Evolutionary conservation across 2,797 vertebrate genomes (phyloP), one percentile per base, ranked within the genome.

Genomic region (Synanceia verrucosa): DNA sequence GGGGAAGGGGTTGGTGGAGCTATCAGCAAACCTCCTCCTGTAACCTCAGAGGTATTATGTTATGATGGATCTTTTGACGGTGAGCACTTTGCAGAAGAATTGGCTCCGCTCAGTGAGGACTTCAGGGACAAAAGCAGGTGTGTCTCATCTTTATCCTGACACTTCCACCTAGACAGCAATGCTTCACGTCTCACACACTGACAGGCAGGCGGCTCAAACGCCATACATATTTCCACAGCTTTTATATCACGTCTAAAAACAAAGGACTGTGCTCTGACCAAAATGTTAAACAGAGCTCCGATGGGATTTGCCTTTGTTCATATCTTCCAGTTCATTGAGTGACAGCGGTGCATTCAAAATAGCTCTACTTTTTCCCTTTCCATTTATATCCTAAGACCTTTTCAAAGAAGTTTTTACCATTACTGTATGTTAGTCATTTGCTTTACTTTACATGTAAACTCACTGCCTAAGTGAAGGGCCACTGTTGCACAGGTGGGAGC

Each of bases 41-140:
- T 43, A 41, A 65, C 53, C 62, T 63, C 66, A 8, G 18, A 77
- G 52, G 29, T 64, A 31, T 29, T 34, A 48, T 56, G 70, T 71
- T 48, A 53, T 83, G 81, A 78, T 76, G 80, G 59, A 46, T 76
- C 65, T 73, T 69, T 31, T 74, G 65, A 78, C 52, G 31, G 29
- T 56, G 51, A 55, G 79, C 68, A 74, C 68, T 85, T 75, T 83
- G 50, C 65, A 65, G 82, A 70, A 75, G 65, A 79, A 84, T 52
- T 61, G 69, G 41, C 76, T 81, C 50, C 33, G 26, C 57, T 86
- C 81, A 76, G 68, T 44, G 69, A 73, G 59, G 72, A 81, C 77
- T 57, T 64, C 56, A 50, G 67, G 69, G 68, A 84, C 53, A 61
- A 74, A 69, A 70, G 84, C 83, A 84, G 79, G 82, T 83, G 73